Conservation (phyloP, 2,888 invertebrate genomes). For the Drosophila subsilvestris region DNA sequence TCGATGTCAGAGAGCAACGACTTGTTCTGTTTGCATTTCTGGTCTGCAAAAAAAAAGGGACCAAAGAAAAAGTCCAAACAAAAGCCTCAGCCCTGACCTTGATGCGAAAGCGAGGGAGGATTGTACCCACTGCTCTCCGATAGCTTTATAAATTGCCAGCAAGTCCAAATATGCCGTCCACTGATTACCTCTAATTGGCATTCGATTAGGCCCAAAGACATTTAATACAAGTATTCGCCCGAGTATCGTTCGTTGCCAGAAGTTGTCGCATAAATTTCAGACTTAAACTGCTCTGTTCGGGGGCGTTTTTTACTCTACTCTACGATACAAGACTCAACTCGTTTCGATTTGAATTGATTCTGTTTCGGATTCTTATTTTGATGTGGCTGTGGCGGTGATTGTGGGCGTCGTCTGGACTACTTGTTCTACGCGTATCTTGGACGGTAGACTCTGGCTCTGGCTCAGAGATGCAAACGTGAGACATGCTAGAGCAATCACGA, state of each 20-base stretch:
- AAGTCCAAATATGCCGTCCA: slow-evolving; percentile 38
- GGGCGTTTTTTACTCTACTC: slow-evolving; percentile 23
- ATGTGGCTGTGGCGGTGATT: not conserved
- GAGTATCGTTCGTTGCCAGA: slow-evolving; percentile 2
- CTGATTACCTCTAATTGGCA: slow-evolving; percentile 59
- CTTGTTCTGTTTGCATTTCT: slow-evolving; percentile 57
- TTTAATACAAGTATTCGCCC: slow-evolving; percentile 1
- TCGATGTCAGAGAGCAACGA: slow-evolving; percentile 58
- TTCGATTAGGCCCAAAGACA: slow-evolving; percentile 36
- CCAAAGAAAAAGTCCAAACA: slow-evolving; percentile 8
- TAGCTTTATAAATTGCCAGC: slow-evolving; percentile 36
- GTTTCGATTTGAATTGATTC: not conserved
- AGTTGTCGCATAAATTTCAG: slow-evolving; percentile 40
- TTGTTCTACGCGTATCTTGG: slow-evolving; percentile 33
- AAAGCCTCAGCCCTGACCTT: slow-evolving; percentile 8
- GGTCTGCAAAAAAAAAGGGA: slow-evolving; percentile 46
- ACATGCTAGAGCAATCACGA: too few relatives aligned
- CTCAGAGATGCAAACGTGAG: slow-evolving; percentile 20
- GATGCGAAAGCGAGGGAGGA: slow-evolving; percentile 33
- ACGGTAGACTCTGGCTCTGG: not conserved
- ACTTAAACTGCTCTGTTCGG: slow-evolving; percentile 15
- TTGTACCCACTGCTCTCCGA: not conserved
- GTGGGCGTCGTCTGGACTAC: slow-evolving; percentile 43
- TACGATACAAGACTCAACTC: not conserved
- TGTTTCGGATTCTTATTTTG: not conserved